Evolutionary conservation across 2,888 invertebrate genomes (phyloP).

Genomic region (Peribatodes rhomboidaria): DNA sequence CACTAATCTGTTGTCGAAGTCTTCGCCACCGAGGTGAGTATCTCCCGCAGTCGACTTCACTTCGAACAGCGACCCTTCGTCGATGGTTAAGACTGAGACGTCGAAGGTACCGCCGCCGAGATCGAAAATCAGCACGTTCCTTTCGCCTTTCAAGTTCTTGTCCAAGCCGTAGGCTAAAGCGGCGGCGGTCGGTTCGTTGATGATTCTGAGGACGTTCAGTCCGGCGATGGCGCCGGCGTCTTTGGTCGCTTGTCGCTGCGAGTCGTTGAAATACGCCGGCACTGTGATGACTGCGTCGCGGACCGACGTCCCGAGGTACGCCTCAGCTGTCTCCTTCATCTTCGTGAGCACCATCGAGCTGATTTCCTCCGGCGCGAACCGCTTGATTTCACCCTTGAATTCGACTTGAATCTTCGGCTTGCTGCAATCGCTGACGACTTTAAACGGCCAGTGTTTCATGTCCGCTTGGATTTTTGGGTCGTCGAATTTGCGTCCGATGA

Average conservation of each 20-base stretch:
- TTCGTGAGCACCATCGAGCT: constrained; percentile 93
- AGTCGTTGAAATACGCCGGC: constrained; percentile 25
- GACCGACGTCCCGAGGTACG: constrained; percentile 87
- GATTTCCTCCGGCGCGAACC: constrained; percentile 90
- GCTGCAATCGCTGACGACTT: constrained; percentile 88
- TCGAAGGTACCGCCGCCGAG: constrained; percentile 24
- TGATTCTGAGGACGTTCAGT: constrained; percentile 15
- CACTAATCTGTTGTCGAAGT: constrained; percentile 21
- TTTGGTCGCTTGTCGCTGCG: constrained; percentile 17
- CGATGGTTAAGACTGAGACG: constrained; percentile 18
- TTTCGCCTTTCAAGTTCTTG: constrained; percentile 18
- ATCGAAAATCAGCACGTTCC: constrained; percentile 18
- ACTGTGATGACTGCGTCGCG: constrained; percentile 23
- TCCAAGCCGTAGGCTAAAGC: constrained; percentile 19
- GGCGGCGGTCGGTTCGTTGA: constrained; percentile 22
- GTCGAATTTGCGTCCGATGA: constrained; percentile 92
- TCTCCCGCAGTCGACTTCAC: constrained; percentile 16
- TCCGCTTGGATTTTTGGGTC: constrained; percentile 92
- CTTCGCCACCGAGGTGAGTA: constrained; percentile 21
- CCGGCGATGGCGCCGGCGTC: constrained; percentile 23
- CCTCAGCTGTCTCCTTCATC: constrained; percentile 93
- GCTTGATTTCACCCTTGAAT: constrained; percentile 88
- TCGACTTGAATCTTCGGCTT: constrained; percentile 90
- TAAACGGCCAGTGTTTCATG: constrained; percentile 95
- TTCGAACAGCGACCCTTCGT: constrained; percentile 23